phyloP scores from a whole-genome alignment of 2,797 vertebrate species.

The Pteronotus mesoamericanus region DNA sequence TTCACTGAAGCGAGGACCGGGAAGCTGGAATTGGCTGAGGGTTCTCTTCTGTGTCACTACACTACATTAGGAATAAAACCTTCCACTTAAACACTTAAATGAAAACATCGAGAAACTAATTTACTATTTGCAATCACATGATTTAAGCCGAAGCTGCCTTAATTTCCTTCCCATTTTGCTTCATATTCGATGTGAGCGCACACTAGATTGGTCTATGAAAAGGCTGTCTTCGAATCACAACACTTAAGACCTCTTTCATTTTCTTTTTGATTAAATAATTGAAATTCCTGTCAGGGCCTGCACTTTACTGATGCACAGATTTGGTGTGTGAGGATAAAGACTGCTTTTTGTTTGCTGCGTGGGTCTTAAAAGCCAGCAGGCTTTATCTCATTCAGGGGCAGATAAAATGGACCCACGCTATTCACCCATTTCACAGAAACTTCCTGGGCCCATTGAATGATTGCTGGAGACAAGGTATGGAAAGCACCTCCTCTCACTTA shows the following conservation, averaged over 20 bases:
- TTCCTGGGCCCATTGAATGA: slow-evolving; percentile 95
- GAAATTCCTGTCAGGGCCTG: slow-evolving; percentile 99
- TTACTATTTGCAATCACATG: slow-evolving; percentile 98
- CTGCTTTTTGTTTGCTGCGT: slow-evolving; percentile 83
- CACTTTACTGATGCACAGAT: slow-evolving; percentile 92
- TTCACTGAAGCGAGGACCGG: background rate
- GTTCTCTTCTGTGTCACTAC: slow-evolving; percentile 91
- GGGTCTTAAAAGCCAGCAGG: slow-evolving; percentile 87
- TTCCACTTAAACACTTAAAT: slow-evolving; percentile 99
- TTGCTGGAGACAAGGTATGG: slow-evolving; percentile 90
- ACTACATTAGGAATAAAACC: slow-evolving; percentile 95
- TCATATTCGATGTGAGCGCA: slow-evolving; percentile 97
- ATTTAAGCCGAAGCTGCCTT: slow-evolving; percentile 98
- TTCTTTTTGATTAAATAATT: slow-evolving; percentile 99
- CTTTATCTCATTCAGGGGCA: slow-evolving; percentile 88
- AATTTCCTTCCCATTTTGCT: slow-evolving; percentile 96
- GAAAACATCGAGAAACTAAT: slow-evolving; percentile 99
- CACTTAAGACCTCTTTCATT: slow-evolving; percentile 99
- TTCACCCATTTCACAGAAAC: slow-evolving; percentile 92
- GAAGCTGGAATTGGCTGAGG: slow-evolving; percentile 75
- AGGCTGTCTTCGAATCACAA: slow-evolving; percentile 96
- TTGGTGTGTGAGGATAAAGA: slow-evolving; percentile 89
- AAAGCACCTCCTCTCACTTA: slow-evolving; percentile 85
- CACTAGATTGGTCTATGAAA: slow-evolving; percentile 98
- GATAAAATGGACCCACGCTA: slow-evolving; percentile 90